Conservation (phyloP, 1,140 invertebrate species). For the Tetranychus cinnabarinus region DNA sequence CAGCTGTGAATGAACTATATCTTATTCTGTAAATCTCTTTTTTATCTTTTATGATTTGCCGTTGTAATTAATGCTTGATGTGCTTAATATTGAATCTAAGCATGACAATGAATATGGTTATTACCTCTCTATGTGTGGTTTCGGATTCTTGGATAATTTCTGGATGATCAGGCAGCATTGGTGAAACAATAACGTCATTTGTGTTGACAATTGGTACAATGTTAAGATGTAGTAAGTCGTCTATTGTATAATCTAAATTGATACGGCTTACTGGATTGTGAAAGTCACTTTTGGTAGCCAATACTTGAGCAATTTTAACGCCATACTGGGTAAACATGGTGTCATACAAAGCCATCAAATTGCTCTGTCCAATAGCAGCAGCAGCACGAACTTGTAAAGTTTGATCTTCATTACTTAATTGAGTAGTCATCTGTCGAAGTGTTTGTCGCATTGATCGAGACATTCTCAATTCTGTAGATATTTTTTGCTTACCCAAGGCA, state of each 20-base stretch:
- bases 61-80: too few relatives aligned
- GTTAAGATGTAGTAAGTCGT: slow-evolving; percentile 78
- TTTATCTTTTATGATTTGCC: too few relatives aligned
- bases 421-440: slow-evolving; percentile 42
- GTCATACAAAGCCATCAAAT: slow-evolving; percentile 94
- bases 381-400: slow-evolving; percentile 43
- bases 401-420: slow-evolving; percentile 9
- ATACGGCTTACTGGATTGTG: slow-evolving; percentile 80
- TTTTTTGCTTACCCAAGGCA: slow-evolving; percentile 92
- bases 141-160: not conserved
- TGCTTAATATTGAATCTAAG: too few relatives aligned
- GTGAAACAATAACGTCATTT: slow-evolving; percentile 93
- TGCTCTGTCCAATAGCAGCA: slow-evolving; percentile 93
- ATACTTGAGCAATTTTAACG: slow-evolving; percentile 83
- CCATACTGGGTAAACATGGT: slow-evolving; percentile 98
- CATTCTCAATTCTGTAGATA: slow-evolving; percentile 86
- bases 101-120: too few relatives aligned
- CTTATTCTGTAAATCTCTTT: too few relatives aligned
- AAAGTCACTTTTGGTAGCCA: slow-evolving; percentile 94
- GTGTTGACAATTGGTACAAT: slow-evolving; percentile 98
- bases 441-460: slow-evolving; percentile 90
- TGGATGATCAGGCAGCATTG: slow-evolving; percentile 37
- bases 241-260: slow-evolving; percentile 60
- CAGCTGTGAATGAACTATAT: not conserved
- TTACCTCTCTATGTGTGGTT: not conserved